Evolutionary conservation across 2,888 invertebrate species (phyloP), one percentile per base, ranked within the genome.

Genomic region (Drosophila nr. medialis): DNA sequence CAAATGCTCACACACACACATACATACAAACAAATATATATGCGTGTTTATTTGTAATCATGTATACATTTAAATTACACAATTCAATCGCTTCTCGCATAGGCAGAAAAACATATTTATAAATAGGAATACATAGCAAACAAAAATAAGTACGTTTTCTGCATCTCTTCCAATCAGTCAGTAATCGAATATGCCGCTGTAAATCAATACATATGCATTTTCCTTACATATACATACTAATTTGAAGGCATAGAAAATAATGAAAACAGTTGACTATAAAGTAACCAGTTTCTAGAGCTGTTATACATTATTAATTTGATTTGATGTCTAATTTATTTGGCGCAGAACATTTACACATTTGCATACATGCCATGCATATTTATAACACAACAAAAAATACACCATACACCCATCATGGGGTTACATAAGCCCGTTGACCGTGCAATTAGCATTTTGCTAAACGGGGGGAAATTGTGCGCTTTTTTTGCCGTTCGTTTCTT

Each of bases 341-440:
- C 32, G 21, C 42, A 48, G 45, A 30, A 24, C 34, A 51, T 64
- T 59, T 77, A 49, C 11, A 45, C 29, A 32, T 64, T 48, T 48
- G 34, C 36, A 50, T 53, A 40, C 51, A 69, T 62, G 45, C 40
- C 62, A 69, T 62, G 45, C 40, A 64, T 62, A 60, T 72, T 55
- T 29, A 69, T 65, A 72, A 67, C 32, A 49, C 42, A 29, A 18
- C 10, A 27, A n/a, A 6, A 29, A 18, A 50, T 27, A 11, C n/a
- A 38, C 11, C 4, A 40, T 40, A 42, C 56, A 42, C 42, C 15
- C 21, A 64, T 54, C 36, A 62, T 63, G 64, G 53, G 67, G 69
- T 88, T 88, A 84, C 86, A 78, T 86, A 84, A 84, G 67, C 70
- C 32, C 78, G 75, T 77, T 80, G 75, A 80, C 71, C 72, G 77